Evolutionary conservation across 2,113 vertebrate genomes (phyloP), one percentile per base, ranked within the genome.

Genomic region (Panthera tigris): DNA sequence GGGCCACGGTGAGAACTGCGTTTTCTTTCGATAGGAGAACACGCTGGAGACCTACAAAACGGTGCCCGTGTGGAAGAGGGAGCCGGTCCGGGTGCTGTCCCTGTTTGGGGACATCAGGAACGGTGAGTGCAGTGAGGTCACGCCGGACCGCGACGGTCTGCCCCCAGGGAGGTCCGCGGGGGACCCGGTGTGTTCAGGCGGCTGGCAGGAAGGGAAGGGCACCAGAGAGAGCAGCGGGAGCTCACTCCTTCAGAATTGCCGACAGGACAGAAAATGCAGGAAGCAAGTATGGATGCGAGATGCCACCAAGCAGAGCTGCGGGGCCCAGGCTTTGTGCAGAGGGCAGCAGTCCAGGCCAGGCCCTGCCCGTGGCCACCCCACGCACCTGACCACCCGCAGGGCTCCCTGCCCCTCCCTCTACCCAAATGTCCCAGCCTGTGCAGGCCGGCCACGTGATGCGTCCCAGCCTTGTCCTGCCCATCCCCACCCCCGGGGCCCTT

Each of bases 51-150:
- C 69, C 9, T 90, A 71, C 1, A 19, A 80, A 2, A 94, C 89
- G 0, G 93, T 98, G 39, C 29, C 95, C 3, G 82, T 85, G n/a
- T 94, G 96, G 95, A 95, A 98, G 52, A 93, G 96, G 93, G 84
- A 96, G 63, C 0, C 95, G 0, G 6, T 98, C 8, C 87, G 33
- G 0, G 92, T 98, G 68, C 96, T 98, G 65, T 98, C 90, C 10
- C 94, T 98, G 52, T 98, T 98, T 33, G 95, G 92, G 48, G 82
- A 97, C 29, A 96, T 96, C 71, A 23, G 41, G 52, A 33, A 73
- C 95, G 97, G 80, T 98, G n/a, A 97, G 78, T 52, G 13, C 4
- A 25, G 27, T 16, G 93, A 8, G 0, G 0, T 2, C 21, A 15
- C 33, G 5, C 21, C 1, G 68, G 23, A 63, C 16, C 55, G 13